Evolutionary conservation across 2,888 invertebrate species (phyloP).

Genomic region (Heliconius cydno): DNA sequence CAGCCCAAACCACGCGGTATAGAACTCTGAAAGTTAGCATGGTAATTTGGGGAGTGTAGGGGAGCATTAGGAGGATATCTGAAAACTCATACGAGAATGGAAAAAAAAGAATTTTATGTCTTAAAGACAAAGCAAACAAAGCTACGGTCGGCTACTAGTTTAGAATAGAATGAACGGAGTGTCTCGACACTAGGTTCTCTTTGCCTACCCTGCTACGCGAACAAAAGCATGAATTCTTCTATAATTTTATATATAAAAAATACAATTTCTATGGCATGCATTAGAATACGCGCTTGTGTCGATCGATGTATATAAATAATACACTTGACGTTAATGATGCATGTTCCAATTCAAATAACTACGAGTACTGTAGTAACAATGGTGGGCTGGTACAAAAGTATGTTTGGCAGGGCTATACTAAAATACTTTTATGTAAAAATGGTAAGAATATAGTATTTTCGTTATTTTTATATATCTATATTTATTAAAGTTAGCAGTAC

Average conservation of each 20-base stretch:
- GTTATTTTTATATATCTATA: not conserved
- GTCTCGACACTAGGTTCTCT: not conserved
- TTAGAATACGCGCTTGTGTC: not conserved
- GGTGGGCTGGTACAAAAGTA: not conserved
- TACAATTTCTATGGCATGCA: not conserved
- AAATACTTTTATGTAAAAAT: not conserved
- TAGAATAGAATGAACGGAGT: not conserved
- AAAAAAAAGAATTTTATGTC: no score
- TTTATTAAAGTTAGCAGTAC: no score
- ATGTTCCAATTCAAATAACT: not conserved
- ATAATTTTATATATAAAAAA: not conserved
- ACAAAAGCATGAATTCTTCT: not conserved
- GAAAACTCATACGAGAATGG: no score
- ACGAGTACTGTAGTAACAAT: not conserved
- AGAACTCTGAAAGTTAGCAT: no score
- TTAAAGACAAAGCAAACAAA: no score
- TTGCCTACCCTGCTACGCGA: not conserved
- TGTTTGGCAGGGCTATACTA: not conserved
- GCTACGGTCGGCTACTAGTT: not conserved
- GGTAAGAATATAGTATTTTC: not conserved
- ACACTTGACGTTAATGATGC: not conserved
- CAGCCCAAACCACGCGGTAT: no score
- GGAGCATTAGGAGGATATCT: no score
- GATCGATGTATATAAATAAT: conserved; percentile 5
- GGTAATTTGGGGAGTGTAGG: no score